Percentiles rank a stretch among this genome's conserved stretches.
These are phyloP conservation scores for Conus betulinus DNA, from an alignment of 1,140 invertebrate genomes.

Conservation along the genomic window DNA sequence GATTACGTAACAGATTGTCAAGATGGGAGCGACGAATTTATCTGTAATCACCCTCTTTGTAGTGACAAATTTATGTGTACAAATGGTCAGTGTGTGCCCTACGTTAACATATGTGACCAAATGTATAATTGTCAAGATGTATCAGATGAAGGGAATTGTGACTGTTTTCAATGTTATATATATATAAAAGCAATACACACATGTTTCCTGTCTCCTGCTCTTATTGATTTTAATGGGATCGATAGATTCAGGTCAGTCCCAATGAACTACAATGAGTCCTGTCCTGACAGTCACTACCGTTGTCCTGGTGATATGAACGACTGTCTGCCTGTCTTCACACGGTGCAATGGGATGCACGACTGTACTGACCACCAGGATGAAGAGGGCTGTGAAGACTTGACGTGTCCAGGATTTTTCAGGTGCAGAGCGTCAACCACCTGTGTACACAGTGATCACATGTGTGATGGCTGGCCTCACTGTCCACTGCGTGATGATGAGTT, in stretches of 20 bases:
- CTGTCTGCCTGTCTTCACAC: background rate
- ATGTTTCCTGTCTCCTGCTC: background rate
- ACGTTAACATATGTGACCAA: background rate
- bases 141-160: background rate
- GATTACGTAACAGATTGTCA: background rate
- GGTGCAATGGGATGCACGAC: constrained; percentile 27
- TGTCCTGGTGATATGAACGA: background rate
- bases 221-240: background rate
- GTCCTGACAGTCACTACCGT: background rate
- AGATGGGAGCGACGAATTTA: background rate
- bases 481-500: constrained; percentile 38
- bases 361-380: background rate
- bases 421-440: constrained; percentile 24
- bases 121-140: background rate
- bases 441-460: constrained; percentile 12
- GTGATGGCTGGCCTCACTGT: constrained; percentile 30
- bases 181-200: no score
- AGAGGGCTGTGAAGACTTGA: background rate
- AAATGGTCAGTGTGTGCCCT: background rate
- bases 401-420: constrained; percentile 37
- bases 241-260: background rate
- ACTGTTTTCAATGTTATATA: background rate
- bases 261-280: background rate
- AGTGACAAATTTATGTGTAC: background rate
- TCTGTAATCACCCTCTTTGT: background rate